Base-by-base conservation (phyloP, 2,797 vertebrate species). In the Myiotriccus ornatus region DNA sequence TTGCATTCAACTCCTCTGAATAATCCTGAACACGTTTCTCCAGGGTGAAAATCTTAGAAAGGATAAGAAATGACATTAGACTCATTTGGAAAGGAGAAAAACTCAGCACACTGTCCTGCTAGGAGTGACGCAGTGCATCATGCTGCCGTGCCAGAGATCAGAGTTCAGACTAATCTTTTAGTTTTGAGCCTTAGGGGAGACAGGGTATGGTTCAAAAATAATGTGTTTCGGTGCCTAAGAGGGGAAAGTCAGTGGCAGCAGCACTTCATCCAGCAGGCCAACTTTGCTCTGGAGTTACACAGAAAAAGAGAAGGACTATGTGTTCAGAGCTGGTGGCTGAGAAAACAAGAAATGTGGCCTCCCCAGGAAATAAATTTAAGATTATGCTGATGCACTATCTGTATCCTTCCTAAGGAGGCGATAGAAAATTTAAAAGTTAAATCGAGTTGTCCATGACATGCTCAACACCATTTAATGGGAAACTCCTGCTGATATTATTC, bases 381-480 rank as follows among this genome's bases (percentile, higher is more conserved):
- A 93, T 88, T 74, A 90, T 78, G 76, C 87, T 85, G 92, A 92
- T 82, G 91, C 82, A 81, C 34, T 49, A 32, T 63, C 93, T 77
- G 83, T 82, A 95, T 94, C 79, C 43, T 95, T 97, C 84, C 78
- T 80, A 93, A 96, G 90, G 64, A 90, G 70, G 90, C 63, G 76
- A 65, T 10, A 90, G 75, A 89, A 95, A 90, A 88, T 95, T 91
- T 96, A 75, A 94, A 97, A 94, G 86, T 92, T 92, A 97, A 96
- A 90, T 87, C 35, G 65, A 90, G 89, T 63, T 79, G 94, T 71
- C 94, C 89, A 78, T 82, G 87, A 88, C 57, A 93, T 63, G 91
- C 89, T 93, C 84, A 91, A 86, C 71, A 78, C 81, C 80, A 92
- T 94, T 95, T 97, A 90, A 95, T 88, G 84, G 94, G 92, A 90